Evolutionary conservation across 2,797 vertebrate species (phyloP).

Genomic region (Poeciliopsis gracilis): DNA sequence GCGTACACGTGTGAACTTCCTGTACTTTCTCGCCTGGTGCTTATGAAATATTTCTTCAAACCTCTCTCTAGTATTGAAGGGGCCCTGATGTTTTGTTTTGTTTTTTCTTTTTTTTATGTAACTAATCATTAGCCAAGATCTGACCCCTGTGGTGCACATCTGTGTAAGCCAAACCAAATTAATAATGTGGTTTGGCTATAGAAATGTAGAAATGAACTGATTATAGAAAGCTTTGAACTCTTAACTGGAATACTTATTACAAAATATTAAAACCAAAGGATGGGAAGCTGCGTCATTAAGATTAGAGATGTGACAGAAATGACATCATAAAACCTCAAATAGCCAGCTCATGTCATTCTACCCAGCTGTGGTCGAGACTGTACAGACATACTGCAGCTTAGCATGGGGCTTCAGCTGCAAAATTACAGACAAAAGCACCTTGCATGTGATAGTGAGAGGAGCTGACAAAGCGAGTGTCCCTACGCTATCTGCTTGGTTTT

Average conservation of each 20-base stretch:
- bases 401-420: background rate
- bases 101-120: slow-evolving; percentile 19
- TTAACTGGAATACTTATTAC: background rate
- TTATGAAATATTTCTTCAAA: slow-evolving; percentile 4
- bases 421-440: background rate
- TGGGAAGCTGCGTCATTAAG: background rate
- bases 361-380: background rate
- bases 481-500: background rate
- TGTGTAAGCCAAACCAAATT: slow-evolving; percentile 37
- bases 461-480: background rate
- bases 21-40: background rate
- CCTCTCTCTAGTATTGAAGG: background rate
- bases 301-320: background rate
- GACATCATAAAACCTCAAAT: background rate
- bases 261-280: background rate
- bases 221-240: background rate
- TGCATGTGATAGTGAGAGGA: background rate
- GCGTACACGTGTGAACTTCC: background rate
- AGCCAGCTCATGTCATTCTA: background rate
- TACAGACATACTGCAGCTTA: background rate
- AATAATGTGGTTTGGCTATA: slow-evolving; percentile 18
- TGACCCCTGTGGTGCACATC: slow-evolving; percentile 61
- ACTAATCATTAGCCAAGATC: slow-evolving; percentile 60
- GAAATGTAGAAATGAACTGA: background rate
- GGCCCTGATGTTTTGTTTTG: background rate